Conservation (phyloP, 2,888 invertebrate genomes). For the Drosophila koepferae region DNA sequence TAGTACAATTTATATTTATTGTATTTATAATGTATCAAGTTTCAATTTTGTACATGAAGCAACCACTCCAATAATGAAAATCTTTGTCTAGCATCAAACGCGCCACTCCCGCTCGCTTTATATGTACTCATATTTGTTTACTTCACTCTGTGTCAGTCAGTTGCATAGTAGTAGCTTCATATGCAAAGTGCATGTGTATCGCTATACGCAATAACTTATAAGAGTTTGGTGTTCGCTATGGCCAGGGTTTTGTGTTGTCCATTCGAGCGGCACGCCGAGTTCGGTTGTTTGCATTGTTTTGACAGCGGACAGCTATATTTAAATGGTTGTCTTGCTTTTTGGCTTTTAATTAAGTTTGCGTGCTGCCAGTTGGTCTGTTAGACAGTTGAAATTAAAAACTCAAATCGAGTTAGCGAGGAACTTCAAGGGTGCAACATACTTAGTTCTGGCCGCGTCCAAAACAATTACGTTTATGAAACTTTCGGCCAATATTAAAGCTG, state of each 20-base stretch:
- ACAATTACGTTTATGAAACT: conserved; percentile 68
- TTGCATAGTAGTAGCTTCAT: conserved; percentile 62
- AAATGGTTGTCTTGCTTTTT: conserved; percentile 47
- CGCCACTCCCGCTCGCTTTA: not conserved
- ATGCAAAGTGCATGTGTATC: conserved; percentile 40
- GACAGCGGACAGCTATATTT: conserved; percentile 50
- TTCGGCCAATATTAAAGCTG: conserved; percentile 58
- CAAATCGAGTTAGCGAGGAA: conserved; percentile 35
- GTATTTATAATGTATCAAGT: not conserved
- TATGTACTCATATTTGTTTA: conserved; percentile 24
- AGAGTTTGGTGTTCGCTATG: conserved; percentile 33
- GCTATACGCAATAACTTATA: conserved; percentile 47
- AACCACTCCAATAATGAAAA: conserved; percentile 7
- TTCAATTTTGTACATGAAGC: conserved; percentile 12
- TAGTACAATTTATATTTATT: no score
- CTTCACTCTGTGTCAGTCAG: conserved; percentile 35
- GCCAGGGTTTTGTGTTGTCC: conserved; percentile 27
- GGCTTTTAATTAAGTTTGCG: conserved; percentile 67
- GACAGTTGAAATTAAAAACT: conserved; percentile 33
- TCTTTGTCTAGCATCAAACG: not conserved
- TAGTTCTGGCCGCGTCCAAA: conserved; percentile 30
- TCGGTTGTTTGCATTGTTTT: conserved; percentile 42
- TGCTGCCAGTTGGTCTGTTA: conserved; percentile 20
- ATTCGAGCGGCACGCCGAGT: not conserved
- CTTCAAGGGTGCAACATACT: conserved; percentile 21